These are phyloP conservation scores for Xanthia icteritia DNA, from an alignment of 2,888 invertebrate species.

Conservation along the genomic window DNA sequence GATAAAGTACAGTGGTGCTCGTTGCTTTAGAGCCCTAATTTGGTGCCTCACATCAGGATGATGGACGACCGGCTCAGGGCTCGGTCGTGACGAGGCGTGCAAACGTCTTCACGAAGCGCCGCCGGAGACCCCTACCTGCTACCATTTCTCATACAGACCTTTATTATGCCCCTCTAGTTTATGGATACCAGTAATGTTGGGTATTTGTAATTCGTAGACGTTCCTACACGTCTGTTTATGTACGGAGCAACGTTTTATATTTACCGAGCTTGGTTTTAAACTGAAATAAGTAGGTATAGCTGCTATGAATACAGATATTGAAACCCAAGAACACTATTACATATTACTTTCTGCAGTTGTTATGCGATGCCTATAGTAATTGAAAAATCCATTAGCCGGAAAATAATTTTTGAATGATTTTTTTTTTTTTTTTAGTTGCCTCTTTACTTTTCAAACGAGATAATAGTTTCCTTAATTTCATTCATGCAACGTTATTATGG, in stretches of 20 bases:
- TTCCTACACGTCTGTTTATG: conserved; percentile 13
- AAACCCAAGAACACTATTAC: too few relatives aligned
- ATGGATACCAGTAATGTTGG: conserved; percentile 38
- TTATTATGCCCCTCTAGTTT: conserved; percentile 53
- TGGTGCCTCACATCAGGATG: conserved; percentile 40
- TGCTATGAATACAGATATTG: not conserved
- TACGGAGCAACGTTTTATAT: not conserved
- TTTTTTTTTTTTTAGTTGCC: not conserved
- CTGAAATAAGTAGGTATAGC: not conserved
- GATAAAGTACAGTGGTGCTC: conserved; percentile 7
- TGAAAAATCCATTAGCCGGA: not conserved
- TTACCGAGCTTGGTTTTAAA: conserved; percentile 16
- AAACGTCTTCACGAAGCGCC: conserved; percentile 60
- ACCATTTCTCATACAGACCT: conserved; percentile 55
- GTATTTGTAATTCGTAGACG: conserved; percentile 34
- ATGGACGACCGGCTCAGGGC: conserved; percentile 44
- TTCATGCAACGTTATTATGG: conserved; percentile 20
- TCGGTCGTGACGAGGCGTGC: conserved; percentile 61
- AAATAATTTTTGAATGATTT: too few relatives aligned
- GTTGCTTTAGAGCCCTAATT: conserved; percentile 38
- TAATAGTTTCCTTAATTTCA: conserved; percentile 10
- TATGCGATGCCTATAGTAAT: not conserved
- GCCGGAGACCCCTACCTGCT: conserved; percentile 57
- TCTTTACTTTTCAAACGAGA: conserved; percentile 10
- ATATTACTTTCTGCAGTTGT: conserved; percentile 4